A percentile compares a stretch with the other conserved stretches of the same genome.
phyloP scores from a whole-genome alignment of 1,140 invertebrate genomes.

The Drosophila rhopaloa region DNA sequence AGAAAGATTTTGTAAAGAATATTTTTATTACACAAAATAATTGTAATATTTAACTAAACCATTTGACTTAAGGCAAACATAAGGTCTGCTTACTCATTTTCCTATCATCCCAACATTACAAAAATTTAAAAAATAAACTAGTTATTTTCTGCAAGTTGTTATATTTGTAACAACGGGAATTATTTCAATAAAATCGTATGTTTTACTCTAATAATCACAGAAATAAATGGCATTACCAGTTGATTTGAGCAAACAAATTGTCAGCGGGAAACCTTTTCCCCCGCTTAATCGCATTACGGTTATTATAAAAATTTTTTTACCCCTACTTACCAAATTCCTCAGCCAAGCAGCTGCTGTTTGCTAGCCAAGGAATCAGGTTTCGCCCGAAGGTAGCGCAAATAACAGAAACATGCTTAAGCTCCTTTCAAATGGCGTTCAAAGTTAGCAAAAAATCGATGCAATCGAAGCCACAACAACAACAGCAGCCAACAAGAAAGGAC shows the following conservation, averaged over 20 bases:
- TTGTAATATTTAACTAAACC: no score
- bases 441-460: slow-evolving; percentile 72
- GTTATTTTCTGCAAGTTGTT: no score
- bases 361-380: slow-evolving; percentile 20
- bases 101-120: no score
- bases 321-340: slow-evolving; percentile 13
- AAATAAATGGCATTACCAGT: neutral
- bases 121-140: no score
- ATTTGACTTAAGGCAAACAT: no score
- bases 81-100: no score
- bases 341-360: neutral
- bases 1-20: no score
- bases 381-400: slow-evolving; percentile 27
- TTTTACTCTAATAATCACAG: neutral
- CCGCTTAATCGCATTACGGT: slow-evolving; percentile 3
- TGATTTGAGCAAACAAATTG: neutral
- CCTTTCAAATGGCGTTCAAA: slow-evolving; percentile 38
- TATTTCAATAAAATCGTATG: neutral
- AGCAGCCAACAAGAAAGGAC: slow-evolving; percentile 32
- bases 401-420: slow-evolving; percentile 51
- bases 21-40: no score
- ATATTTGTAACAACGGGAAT: no score
- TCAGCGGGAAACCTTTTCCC: neutral
- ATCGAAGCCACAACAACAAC: slow-evolving; percentile 49
- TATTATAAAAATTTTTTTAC: slow-evolving; percentile 23